Evolutionary conservation across 2,797 vertebrate genomes (phyloP).

Genomic region (Zonotrichia albicollis): DNA sequence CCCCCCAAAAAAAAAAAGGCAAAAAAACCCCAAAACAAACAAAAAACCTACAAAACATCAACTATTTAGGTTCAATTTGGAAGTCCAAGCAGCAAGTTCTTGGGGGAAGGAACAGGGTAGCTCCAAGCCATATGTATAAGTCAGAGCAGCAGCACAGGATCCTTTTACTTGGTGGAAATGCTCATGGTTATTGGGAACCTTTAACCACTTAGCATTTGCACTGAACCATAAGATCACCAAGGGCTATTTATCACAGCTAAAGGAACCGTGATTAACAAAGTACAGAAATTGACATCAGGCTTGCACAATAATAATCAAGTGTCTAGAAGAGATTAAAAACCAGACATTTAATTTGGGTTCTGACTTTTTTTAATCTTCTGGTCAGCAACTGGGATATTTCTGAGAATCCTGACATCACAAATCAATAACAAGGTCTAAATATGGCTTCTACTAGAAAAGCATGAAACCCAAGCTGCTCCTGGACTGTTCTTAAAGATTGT

Average conservation of each 20-base stretch:
- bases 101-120: background rate
- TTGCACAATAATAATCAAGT: background rate
- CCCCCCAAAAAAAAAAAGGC: too few relatives aligned
- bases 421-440: constrained; percentile 22
- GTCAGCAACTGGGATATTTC: background rate
- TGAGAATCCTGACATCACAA: background rate
- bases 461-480: background rate
- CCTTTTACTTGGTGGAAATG: background rate
- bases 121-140: background rate
- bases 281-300: background rate
- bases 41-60: background rate
- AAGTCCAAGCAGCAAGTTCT: background rate
- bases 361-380: background rate
- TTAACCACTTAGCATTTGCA: constrained; percentile 9
- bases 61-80: background rate
- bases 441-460: background rate
- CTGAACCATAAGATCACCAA: background rate
- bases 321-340: background rate
- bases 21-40: background rate
- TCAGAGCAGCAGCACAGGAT: background rate
- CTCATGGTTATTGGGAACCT: background rate
- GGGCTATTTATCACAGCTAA: background rate
- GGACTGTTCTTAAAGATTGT: background rate
- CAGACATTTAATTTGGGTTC: background rate
- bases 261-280: background rate